A percentile compares a stretch with the other conserved stretches of the same genome.
Evolutionary conservation across 2,888 invertebrate species (phyloP).

Genomic region (Harmothoe impar): DNA sequence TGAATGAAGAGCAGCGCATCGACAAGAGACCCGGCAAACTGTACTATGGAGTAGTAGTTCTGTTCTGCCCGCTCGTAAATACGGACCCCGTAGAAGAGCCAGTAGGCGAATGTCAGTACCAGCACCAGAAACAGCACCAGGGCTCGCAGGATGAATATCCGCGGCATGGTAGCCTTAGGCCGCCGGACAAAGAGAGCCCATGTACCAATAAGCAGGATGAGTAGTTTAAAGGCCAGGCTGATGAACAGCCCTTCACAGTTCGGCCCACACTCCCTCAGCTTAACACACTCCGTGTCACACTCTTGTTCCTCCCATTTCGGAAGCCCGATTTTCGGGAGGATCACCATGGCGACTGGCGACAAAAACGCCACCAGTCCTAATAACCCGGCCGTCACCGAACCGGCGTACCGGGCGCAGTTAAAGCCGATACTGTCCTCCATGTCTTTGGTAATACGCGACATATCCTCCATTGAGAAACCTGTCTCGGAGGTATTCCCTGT

Average conservation of each 20-base stretch:
- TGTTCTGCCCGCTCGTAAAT: conserved; percentile 81
- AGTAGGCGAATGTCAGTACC: conserved; percentile 96
- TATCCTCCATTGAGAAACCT: conserved; percentile 95
- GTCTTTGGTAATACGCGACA: conserved; percentile 82
- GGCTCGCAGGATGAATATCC: conserved; percentile 95
- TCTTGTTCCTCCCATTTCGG: conserved; percentile 82
- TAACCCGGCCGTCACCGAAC: conserved; percentile 90
- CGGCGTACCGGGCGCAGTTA: conserved; percentile 87
- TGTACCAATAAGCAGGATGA: conserved; percentile 93
- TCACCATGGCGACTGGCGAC: conserved; percentile 97
- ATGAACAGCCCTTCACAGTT: conserved; percentile 92
- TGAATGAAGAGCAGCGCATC: conserved; percentile 97
- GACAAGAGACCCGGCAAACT: conserved; percentile 95
- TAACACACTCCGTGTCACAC: conserved; percentile 63
- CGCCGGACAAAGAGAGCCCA: conserved; percentile 96
- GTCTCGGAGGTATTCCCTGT: conserved; percentile 98
- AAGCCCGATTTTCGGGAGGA: conserved; percentile 92
- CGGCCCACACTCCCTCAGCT: conserved; percentile 71
- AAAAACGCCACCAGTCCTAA: conserved; percentile 93
- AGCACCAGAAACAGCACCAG: conserved; percentile 94
- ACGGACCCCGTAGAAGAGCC: conserved; percentile 98
- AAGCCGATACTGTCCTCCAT: conserved; percentile 78
- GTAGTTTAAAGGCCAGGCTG: conserved; percentile 94
- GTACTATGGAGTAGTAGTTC: conserved; percentile 92
- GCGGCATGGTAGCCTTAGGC: conserved; percentile 93